Conservation (phyloP, 2,797 vertebrate genomes). For the Eupleurogrammus muticus region DNA sequence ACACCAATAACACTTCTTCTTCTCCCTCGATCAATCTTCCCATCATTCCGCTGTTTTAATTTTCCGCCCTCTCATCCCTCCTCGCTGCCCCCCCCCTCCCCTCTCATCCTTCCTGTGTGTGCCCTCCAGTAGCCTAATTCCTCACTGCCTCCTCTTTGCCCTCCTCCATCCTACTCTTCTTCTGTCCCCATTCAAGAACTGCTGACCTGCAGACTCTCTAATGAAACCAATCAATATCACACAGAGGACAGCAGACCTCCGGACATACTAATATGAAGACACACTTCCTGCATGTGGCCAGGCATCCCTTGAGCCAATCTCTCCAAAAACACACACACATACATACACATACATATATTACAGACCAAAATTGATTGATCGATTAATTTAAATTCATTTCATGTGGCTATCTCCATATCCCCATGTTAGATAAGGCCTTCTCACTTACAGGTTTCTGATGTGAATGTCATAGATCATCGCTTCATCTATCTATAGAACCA, state of each 20-base stretch:
- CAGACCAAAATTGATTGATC: constrained; percentile 59
- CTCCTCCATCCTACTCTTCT: constrained; percentile 48
- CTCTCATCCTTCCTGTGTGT: constrained; percentile 20
- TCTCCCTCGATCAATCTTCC: constrained; percentile 13
- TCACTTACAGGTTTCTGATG: constrained; percentile 55
- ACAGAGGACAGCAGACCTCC: constrained; percentile 65
- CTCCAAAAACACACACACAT: constrained; percentile 8
- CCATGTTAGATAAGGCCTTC: constrained; percentile 64
- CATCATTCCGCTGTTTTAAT: constrained; percentile 39
- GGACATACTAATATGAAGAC: constrained; percentile 72
- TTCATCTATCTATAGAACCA: constrained; percentile 78
- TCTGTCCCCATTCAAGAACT: constrained; percentile 60
- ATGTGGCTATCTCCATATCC: constrained; percentile 56
- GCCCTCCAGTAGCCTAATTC: constrained; percentile 34
- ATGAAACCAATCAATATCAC: constrained; percentile 75
- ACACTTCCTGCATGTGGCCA: constrained; percentile 48
- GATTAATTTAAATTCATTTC: constrained; percentile 65
- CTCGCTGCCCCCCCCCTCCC: neutral
- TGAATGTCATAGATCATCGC: constrained; percentile 74
- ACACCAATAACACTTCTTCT: constrained; percentile 7
- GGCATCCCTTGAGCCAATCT: constrained; percentile 29
- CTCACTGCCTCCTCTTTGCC: constrained; percentile 26
- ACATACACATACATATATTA: constrained; percentile 15
- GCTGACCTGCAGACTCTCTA: constrained; percentile 75
- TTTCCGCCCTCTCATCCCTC: constrained; percentile 13